Conservation (phyloP, 2,113 vertebrate genomes). For the Myrmophylax atrothorax region DNA sequence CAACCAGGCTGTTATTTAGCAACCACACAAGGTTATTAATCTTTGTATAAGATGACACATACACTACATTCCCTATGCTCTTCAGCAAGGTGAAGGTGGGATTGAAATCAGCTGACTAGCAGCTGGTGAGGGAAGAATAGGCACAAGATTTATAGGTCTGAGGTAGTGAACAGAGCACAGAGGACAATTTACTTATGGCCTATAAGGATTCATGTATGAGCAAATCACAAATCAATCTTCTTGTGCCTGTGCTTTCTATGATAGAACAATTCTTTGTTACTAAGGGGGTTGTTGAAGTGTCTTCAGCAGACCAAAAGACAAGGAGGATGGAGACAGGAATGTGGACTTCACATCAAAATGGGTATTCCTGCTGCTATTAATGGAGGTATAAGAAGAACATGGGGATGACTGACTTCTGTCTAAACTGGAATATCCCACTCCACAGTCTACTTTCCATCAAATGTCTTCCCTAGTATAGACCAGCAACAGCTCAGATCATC, state of each 20-base stretch:
- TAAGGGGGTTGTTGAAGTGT: not conserved
- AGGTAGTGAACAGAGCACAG: not conserved
- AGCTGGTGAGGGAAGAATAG: not conserved
- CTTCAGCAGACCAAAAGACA: not conserved
- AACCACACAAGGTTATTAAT: not conserved
- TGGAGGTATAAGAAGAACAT: not conserved
- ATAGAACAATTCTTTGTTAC: not conserved
- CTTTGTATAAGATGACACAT: not conserved
- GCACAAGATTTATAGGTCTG: not conserved
- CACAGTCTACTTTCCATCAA: not conserved
- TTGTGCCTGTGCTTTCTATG: not conserved
- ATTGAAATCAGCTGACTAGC: not conserved
- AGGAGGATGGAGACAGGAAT: not conserved
- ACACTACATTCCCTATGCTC: not conserved
- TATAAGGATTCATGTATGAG: not conserved
- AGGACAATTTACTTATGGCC: not conserved
- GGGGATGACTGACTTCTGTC: not conserved
- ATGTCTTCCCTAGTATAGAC: not conserved
- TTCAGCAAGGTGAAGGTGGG: not conserved
- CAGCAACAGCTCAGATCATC: not conserved
- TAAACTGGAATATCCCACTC: not conserved
- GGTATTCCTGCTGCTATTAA: not conserved
- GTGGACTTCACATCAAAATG: not conserved
- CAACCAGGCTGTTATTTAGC: not conserved
- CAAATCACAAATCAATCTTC: not conserved